These are phyloP conservation scores for Epinotia bilunana DNA, from an alignment of 2,888 invertebrate species.

Conservation along the genomic window DNA sequence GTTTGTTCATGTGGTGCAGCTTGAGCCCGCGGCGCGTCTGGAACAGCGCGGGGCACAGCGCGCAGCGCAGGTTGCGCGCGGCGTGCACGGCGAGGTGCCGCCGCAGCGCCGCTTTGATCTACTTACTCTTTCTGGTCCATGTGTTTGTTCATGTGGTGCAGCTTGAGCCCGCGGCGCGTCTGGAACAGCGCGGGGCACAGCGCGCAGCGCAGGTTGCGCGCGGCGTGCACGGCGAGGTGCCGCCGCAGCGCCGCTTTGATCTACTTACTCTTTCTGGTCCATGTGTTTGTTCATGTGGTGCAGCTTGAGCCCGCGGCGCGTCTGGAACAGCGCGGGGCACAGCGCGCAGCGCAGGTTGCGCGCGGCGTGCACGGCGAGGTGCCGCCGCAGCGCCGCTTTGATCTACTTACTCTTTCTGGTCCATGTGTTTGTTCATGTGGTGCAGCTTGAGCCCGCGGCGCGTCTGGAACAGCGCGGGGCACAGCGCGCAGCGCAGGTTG, in stretches of 20 bases:
- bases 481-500: conserved; percentile 44
- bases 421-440: conserved; percentile 49
- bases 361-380: conserved; percentile 54
- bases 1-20: conserved; percentile 50
- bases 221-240: conserved; percentile 56
- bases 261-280: conserved; percentile 47
- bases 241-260: conserved; percentile 56
- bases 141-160: conserved; percentile 50
- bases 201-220: conserved; percentile 35
- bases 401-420: conserved; percentile 47
- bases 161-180: conserved; percentile 51
- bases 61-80: conserved; percentile 33
- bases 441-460: conserved; percentile 53
- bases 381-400: conserved; percentile 56
- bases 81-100: conserved; percentile 58
- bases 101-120: conserved; percentile 55
- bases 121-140: conserved; percentile 48
- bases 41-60: conserved; percentile 48
- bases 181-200: conserved; percentile 49
- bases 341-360: conserved; percentile 40
- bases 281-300: conserved; percentile 51
- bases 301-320: conserved; percentile 50
- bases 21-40: conserved; percentile 52
- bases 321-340: conserved; percentile 50
- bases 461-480: conserved; percentile 50